Evolutionary conservation across 2,797 vertebrate species (phyloP), one percentile per base, ranked within the genome.

Genomic region (Anisognathus igniventris): DNA sequence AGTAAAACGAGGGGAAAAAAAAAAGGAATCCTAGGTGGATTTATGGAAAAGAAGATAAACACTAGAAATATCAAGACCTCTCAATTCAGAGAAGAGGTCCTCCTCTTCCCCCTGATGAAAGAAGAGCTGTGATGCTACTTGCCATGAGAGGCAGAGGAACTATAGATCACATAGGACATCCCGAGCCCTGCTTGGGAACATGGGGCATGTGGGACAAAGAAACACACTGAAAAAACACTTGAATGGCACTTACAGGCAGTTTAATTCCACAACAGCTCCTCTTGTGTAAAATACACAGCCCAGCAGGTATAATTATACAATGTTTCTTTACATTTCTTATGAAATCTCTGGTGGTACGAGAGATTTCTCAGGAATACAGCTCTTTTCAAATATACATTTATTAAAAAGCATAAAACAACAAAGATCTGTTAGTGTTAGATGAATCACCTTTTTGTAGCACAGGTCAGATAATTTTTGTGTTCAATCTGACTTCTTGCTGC

Each of bases 381-480:
- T 96, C 33, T 73, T 95, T 92, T 92, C 35, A 66, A 86, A 75
- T 54, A 90, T 9, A 27, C 30, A 22, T 93, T 92, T 92, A 89
- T 72, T 91, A 64, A 93, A 89, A 88, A 89, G 5, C 14, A 9
- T 37, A 5, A 23, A 78, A 25, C 30, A 58, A 7, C 22, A 12
- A 87, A 27, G 28, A 45, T 76, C n/a, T 70, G 4, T 65, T 53
- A 12, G 5, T 47, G 27, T 30, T 14, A 91, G 48, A 62, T 70
- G 51, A 96, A 47, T 74, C 83, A 58, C 74, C 77, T 72, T 4
- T 94, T 90, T 28, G 8, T 62, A 70, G 70, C 77, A 83, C 60
- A 89, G 8, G 14, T 78, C 42, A 8, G 15, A 47, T 56, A 67
- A 30, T 30, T 60, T 93, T 89, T 94, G 21, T 86, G 30, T 67